phyloP scores from a whole-genome alignment of 2,888 invertebrate genomes.

The Andrena bicolor region DNA sequence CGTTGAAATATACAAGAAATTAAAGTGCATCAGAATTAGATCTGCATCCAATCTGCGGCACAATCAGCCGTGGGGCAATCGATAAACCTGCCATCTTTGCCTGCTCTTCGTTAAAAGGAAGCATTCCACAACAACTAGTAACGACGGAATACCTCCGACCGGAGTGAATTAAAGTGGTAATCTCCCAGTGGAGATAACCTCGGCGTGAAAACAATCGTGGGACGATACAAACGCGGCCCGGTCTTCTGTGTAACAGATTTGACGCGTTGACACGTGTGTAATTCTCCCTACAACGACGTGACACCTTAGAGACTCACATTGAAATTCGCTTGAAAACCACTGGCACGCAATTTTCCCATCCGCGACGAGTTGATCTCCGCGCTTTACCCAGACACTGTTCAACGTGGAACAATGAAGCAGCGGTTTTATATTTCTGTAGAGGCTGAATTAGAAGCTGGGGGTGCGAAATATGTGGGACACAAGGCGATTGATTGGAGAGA shows the following conservation, averaged over 20 bases:
- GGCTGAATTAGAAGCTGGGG: background rate
- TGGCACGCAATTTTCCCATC: background rate
- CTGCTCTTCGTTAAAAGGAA: conserved; percentile 32
- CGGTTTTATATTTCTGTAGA: conserved; percentile 6
- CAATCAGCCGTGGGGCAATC: conserved; percentile 6
- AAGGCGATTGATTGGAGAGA: background rate
- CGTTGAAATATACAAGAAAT: background rate
- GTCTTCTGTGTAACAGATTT: conserved; percentile 1
- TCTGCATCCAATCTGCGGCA: background rate
- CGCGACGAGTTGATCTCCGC: conserved; percentile 9
- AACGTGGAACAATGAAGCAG: background rate
- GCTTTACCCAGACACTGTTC: background rate
- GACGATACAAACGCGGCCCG: conserved; percentile 8
- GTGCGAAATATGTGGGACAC: background rate
- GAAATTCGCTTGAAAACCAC: conserved; percentile 41
- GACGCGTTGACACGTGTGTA: conserved; percentile 21
- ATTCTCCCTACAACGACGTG: conserved; percentile 26
- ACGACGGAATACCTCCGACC: conserved; percentile 6
- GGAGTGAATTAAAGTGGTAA: conserved; percentile 34
- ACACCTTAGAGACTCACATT: conserved; percentile 29
- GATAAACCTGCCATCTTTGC: conserved; percentile 14
- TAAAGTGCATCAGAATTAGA: background rate
- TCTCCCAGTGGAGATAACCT: conserved; percentile 34
- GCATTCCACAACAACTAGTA: background rate
- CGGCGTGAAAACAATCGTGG: conserved; percentile 30